These are phyloP conservation scores for Rhamphomyia laevipes DNA, from an alignment of 2,888 invertebrate genomes.

Conservation along the genomic window DNA sequence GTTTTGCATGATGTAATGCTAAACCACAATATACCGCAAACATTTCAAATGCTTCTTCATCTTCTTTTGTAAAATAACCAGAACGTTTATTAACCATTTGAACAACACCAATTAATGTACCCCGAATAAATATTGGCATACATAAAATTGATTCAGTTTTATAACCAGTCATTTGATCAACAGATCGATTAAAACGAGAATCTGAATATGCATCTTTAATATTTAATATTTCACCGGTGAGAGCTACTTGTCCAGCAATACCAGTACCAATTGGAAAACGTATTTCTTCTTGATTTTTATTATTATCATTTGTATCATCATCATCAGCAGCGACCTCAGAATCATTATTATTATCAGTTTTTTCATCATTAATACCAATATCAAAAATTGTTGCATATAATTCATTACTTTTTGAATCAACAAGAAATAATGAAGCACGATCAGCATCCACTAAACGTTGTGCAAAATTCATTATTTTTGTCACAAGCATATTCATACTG, in stretches of 20 bases:
- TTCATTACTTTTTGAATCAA: slow-evolving; percentile 60
- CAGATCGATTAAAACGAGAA: slow-evolving; percentile 58
- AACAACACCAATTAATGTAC: slow-evolving; percentile 69
- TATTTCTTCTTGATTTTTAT: slow-evolving; percentile 42
- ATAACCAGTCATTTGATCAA: slow-evolving; percentile 56
- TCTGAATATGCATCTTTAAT: slow-evolving; percentile 75
- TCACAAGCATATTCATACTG: slow-evolving; percentile 67
- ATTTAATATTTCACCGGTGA: slow-evolving; percentile 67
- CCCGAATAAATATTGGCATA: slow-evolving; percentile 76
- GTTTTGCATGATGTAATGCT: slow-evolving; percentile 72
- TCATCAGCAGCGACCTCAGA: slow-evolving; percentile 10
- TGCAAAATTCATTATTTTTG: slow-evolving; percentile 73
- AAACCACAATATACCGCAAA: slow-evolving; percentile 78
- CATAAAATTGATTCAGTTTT: slow-evolving; percentile 66
- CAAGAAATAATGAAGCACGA: slow-evolving; percentile 68
- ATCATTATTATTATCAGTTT: slow-evolving; percentile 18
- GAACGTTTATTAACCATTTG: slow-evolving; percentile 69
- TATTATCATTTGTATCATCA: slow-evolving; percentile 22
- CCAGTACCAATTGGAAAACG: slow-evolving; percentile 65
- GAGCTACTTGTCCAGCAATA: slow-evolving; percentile 72
- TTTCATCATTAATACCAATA: slow-evolving; percentile 39
- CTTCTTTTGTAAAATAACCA: slow-evolving; percentile 50
- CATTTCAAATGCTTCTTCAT: slow-evolving; percentile 70
- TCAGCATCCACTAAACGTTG: slow-evolving; percentile 73
- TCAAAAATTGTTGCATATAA: slow-evolving; percentile 76